Evolutionary conservation across 1,140 invertebrate species (phyloP), one percentile per base, ranked within the genome.

Genomic region (Lysiphlebus fabarum): DNA sequence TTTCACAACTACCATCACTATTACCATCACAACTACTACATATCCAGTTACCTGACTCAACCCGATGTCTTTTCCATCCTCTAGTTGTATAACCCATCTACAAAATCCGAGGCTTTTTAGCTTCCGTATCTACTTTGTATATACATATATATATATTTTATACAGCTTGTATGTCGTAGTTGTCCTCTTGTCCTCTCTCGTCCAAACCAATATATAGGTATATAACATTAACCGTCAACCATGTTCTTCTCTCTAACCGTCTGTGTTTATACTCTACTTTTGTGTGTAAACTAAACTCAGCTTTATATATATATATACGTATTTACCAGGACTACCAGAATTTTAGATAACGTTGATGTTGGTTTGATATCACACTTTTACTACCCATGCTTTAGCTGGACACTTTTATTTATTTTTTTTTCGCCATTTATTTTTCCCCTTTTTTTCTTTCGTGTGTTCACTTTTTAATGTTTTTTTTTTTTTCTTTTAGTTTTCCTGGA

Each of bases 41-140:
- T 40, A 7, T 33, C 45, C 45, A 3, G 7, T 11, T 34, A 9
- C 34, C 11, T 49, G 7, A 17, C 45, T 26, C 45, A 17, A 49
- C 11, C 47, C 17, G 26, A 10, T 34, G 47, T 2, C 26, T 10
- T 33, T 49, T 33, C 47, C 47, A 33, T 26, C 17, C 17, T 1
- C 17, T 26, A 26, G 17, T 26, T 26, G 17, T 26, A 26, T 26
- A 26, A 26, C 17, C 17, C 17, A 26, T 26, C 17, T 26, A 34
- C 47, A 1, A 49, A 63, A 61, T 49, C 45, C 54, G 56, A 59
- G 63, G 58, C 53, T 48, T 65, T 57, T 40, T 67, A 63, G 59
- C 65, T 66, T 69, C 62, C 64, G 62, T 54, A 57, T 26, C 17
- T 26, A 26, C 17, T 26, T 68, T 51, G 66, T 68, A 62, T 64